Conservation (phyloP, 2,113 vertebrate genomes). For the Corynorhinus townsendii region DNA sequence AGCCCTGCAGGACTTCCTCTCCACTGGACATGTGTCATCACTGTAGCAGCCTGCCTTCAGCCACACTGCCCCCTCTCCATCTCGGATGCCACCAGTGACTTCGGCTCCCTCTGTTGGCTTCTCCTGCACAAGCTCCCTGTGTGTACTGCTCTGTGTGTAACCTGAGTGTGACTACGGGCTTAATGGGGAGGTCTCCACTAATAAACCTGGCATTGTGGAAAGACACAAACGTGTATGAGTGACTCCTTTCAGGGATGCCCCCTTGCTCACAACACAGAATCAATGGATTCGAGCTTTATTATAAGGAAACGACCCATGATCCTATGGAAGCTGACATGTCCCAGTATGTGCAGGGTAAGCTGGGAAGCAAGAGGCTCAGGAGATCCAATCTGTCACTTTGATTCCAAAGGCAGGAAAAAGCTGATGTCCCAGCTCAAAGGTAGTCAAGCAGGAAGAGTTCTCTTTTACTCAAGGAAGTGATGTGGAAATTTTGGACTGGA, state of each 20-base stretch:
- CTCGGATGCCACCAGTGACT: not conserved
- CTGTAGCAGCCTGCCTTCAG: not conserved
- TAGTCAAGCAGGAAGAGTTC: not conserved
- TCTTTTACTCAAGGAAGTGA: not conserved
- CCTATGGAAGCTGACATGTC: not conserved
- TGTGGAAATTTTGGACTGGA: no score
- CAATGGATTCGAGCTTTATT: not conserved
- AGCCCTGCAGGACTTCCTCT: not conserved
- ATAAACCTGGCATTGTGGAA: not conserved
- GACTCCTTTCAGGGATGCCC: not conserved
- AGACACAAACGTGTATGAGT: not conserved
- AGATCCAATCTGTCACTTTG: not conserved
- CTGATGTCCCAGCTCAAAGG: not conserved
- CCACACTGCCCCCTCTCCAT: not conserved
- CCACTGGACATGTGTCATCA: not conserved
- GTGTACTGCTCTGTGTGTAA: not conserved
- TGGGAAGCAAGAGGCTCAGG: not conserved
- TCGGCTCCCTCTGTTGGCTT: not conserved
- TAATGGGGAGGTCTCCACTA: not conserved
- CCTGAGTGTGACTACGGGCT: not conserved
- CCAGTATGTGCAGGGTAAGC: not conserved
- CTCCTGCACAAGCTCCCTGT: not conserved
- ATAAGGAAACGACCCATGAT: not conserved
- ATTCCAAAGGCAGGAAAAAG: not conserved
- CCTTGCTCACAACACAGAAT: not conserved